Conservation (phyloP, 2,888 invertebrate genomes). For the Nomada flava region DNA sequence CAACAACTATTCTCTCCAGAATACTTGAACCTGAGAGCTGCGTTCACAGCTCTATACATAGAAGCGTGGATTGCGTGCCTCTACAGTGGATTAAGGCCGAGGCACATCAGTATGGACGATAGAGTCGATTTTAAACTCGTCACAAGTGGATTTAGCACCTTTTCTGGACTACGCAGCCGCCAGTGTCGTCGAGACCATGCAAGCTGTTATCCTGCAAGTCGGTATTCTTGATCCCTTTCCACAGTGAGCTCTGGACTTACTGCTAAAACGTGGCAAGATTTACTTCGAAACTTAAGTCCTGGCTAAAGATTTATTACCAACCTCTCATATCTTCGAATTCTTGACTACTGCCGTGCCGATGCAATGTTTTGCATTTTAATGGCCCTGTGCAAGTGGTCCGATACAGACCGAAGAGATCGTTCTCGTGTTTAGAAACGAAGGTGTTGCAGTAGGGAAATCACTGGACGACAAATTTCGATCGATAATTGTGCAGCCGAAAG, state of each 20-base stretch:
- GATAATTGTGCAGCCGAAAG: no score
- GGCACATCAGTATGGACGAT: constrained; percentile 76
- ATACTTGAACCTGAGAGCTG: not conserved
- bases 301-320: constrained; percentile 82
- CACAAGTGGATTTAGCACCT: constrained; percentile 80
- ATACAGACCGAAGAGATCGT: not conserved
- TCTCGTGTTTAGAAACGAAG: not conserved
- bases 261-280: constrained; percentile 84
- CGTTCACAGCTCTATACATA: not conserved
- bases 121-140: constrained; percentile 79
- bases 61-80: constrained; percentile 34
- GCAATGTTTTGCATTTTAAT: constrained; percentile 76
- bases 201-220: constrained; percentile 74
- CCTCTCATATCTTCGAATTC: constrained; percentile 71
- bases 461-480: no score
- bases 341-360: constrained; percentile 60
- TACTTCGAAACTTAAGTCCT: constrained; percentile 82
- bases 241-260: constrained; percentile 83
- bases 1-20: not conserved
- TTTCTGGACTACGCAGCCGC: constrained; percentile 70
- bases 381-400: not conserved
- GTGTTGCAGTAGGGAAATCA: no score
- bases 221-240: constrained; percentile 80
- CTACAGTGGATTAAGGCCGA: constrained; percentile 64
- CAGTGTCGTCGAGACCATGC: constrained; percentile 56